Conservation (phyloP, 2,797 vertebrate species). For the Sebastes cheni region DNA sequence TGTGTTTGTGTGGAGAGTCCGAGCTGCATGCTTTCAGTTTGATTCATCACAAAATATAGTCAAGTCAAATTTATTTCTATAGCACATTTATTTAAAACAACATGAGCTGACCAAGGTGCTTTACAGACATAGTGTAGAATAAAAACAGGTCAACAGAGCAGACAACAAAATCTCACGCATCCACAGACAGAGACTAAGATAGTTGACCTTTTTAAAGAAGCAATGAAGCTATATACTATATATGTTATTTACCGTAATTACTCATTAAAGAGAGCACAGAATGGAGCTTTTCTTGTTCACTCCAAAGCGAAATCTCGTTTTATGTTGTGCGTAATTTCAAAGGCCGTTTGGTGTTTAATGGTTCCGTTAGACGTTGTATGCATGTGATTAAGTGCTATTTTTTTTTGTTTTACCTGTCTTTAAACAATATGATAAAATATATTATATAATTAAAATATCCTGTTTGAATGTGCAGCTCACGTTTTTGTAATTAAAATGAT, state of each 20-base stretch:
- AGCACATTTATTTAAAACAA: too few relatives aligned
- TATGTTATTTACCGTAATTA: background rate
- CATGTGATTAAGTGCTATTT: background rate
- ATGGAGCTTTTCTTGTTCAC: background rate
- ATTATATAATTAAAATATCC: background rate
- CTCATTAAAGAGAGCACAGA: background rate
- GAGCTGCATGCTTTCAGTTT: constrained; percentile 13
- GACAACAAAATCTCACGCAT: too few relatives aligned
- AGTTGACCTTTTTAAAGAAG: constrained; percentile 9
- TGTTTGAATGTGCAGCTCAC: background rate
- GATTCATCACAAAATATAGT: constrained; percentile 18
- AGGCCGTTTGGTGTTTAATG: background rate
- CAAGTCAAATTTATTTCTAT: too few relatives aligned
- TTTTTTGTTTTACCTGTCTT: background rate
- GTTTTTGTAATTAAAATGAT: background rate
- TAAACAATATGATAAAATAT: background rate
- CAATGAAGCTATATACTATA: background rate
- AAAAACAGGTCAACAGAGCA: too few relatives aligned
- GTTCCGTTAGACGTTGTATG: background rate
- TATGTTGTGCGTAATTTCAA: constrained; percentile 6
- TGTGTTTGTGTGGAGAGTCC: constrained; percentile 16
- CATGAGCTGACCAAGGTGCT: too few relatives aligned
- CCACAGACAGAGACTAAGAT: too few relatives aligned
- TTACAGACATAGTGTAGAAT: too few relatives aligned
- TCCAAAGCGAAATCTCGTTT: background rate